Percentiles rank a stretch among this genome's conserved stretches.
Evolutionary conservation across 2,113 vertebrate genomes (phyloP).

Genomic region (Fulica atra): DNA sequence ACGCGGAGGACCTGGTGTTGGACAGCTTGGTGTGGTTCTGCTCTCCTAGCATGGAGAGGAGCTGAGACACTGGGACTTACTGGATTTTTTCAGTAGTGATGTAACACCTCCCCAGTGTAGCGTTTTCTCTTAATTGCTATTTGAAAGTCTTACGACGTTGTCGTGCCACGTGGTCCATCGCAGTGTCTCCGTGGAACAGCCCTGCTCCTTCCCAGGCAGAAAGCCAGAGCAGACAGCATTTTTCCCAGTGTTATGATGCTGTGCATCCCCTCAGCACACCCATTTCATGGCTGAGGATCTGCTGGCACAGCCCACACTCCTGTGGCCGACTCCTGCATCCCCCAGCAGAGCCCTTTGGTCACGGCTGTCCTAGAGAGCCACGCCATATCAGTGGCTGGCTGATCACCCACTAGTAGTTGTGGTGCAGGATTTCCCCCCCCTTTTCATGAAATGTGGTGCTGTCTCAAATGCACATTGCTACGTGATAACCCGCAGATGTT

Average conservation of each 20-base stretch:
- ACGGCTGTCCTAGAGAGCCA: neutral
- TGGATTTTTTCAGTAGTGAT: neutral
- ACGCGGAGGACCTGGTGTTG: neutral
- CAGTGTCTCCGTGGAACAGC: neutral
- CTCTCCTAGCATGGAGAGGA: neutral
- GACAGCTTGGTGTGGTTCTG: neutral
- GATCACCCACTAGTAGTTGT: neutral
- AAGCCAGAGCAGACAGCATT: neutral
- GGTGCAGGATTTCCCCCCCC: neutral
- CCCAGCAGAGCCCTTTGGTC: neutral
- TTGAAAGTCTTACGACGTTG: neutral
- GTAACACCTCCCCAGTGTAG: neutral
- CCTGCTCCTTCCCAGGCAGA: neutral
- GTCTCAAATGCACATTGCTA: neutral
- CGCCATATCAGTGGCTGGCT: neutral
- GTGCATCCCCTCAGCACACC: neutral
- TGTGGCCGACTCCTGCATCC: neutral
- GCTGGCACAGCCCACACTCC: neutral
- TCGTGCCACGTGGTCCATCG: fast-evolving
- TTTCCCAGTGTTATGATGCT: fast-evolving
- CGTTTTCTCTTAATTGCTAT: neutral
- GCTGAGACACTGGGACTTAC: neutral
- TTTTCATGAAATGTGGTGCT: neutral
- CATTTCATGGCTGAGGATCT: neutral
- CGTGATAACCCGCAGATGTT: neutral